phyloP scores from a whole-genome alignment of 2,888 invertebrate genomes.

The Ernsta delagoae region DNA sequence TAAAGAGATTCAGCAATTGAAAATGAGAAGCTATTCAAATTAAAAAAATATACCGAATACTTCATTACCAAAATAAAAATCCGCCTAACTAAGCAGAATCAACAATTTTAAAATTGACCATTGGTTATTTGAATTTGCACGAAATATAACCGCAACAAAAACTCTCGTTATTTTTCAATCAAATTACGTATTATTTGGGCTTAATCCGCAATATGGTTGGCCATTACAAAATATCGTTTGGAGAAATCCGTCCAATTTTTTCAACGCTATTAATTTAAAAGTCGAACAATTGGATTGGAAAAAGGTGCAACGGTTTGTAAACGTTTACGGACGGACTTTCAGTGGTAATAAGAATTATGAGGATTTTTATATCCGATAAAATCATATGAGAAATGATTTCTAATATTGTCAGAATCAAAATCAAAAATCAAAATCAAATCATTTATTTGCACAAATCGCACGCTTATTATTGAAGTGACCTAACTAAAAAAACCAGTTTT shows the following conservation, averaged over 20 bases:
- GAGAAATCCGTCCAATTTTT: conserved; percentile 1
- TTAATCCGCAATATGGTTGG: conserved; percentile 8
- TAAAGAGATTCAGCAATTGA: too few species aligned
- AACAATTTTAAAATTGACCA: too few species aligned
- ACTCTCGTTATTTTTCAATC: conserved; percentile 5
- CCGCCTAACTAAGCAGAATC: too few species aligned
- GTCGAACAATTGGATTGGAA: not conserved
- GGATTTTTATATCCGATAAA: not conserved
- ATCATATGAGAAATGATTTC: not conserved
- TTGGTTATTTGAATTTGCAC: too few species aligned
- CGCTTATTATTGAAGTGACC: too few species aligned
- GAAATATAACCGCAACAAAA: not conserved
- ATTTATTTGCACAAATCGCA: too few species aligned
- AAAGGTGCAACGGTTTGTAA: conserved; percentile 9
- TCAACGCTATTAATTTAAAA: conserved; percentile 3
- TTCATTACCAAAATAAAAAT: too few species aligned
- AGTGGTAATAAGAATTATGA: not conserved
- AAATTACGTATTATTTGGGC: not conserved
- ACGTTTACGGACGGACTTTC: not conserved
- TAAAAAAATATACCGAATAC: too few species aligned
- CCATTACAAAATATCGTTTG: conserved; percentile 9
- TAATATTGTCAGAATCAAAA: too few species aligned
- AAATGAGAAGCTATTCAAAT: too few species aligned
- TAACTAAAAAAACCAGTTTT: too few species aligned
- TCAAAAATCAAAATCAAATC: too few species aligned